phyloP scores from a whole-genome alignment of 2,113 vertebrate species.

The Synchiropus splendidus region DNA sequence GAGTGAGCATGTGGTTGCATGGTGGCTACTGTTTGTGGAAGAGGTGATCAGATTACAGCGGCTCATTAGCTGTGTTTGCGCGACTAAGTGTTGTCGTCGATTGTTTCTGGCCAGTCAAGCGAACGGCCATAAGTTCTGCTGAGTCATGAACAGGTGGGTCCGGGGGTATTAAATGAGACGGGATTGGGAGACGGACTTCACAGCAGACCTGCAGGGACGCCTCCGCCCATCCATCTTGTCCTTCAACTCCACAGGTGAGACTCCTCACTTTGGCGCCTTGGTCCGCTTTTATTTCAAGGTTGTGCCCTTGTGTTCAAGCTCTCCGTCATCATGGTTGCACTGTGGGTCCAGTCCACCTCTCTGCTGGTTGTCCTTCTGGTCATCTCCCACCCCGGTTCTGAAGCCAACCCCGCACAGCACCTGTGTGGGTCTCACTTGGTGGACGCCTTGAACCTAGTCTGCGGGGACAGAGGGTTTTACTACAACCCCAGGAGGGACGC shows the following conservation, averaged over 20 bases:
- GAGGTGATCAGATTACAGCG: conserved; percentile 10
- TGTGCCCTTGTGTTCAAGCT: background rate
- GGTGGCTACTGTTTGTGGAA: conserved; percentile 7
- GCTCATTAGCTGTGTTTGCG: conserved; percentile 25
- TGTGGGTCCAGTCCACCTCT: conserved; percentile 66
- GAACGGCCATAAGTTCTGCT: conserved; percentile 4
- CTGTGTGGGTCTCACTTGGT: conserved; percentile 82
- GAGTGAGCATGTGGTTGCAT: no score
- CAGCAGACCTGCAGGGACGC: conserved; percentile 5
- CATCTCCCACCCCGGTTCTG: conserved; percentile 38
- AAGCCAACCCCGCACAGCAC: conserved; percentile 54
- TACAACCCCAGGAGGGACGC: conserved; percentile 65
- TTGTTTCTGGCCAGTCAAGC: conserved; percentile 3
- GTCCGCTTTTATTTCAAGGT: background rate
- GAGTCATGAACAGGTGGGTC: background rate
- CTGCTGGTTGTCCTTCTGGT: conserved; percentile 69
- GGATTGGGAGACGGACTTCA: conserved; percentile 8
- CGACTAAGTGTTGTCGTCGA: conserved; percentile 21
- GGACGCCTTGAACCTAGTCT: conserved; percentile 78
- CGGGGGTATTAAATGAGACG: conserved; percentile 36
- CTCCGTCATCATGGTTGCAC: conserved; percentile 67
- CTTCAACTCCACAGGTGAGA: conserved; percentile 5
- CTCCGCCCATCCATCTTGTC: conserved; percentile 2
- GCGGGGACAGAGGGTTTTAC: conserved; percentile 76
- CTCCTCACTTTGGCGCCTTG: background rate